Percentiles rank a stretch among this genome's conserved stretches.
Conservation (phyloP, 2,888 invertebrate species). For the Chirona hameri region DNA sequence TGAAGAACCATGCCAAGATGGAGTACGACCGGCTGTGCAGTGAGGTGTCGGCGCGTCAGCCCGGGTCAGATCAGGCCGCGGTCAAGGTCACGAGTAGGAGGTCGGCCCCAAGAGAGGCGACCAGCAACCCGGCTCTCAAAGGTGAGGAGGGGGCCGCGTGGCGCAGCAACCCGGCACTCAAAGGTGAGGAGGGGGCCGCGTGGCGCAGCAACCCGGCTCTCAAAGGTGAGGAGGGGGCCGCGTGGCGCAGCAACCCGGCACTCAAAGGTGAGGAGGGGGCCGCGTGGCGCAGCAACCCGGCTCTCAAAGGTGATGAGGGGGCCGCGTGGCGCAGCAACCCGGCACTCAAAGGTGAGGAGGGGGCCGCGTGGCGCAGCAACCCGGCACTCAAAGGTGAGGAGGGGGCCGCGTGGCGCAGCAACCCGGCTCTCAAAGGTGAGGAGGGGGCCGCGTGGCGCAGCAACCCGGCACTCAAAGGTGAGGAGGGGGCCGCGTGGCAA, state of each 20-base stretch:
- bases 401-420: no score
- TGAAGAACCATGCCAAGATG: slow-evolving; percentile 89
- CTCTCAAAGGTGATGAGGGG: slow-evolving; percentile 5
- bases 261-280: slow-evolving; percentile 23
- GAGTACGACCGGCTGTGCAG: slow-evolving; percentile 64
- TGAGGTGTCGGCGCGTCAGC: slow-evolving; percentile 44
- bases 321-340: no score
- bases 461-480: slow-evolving; percentile 26
- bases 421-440: slow-evolving; percentile 27
- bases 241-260: slow-evolving; percentile 25
- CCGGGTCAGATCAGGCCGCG: slow-evolving; percentile 1
- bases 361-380: no score
- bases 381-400: slow-evolving; percentile 25
- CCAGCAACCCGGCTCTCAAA: slow-evolving; percentile 23
- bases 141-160: slow-evolving; percentile 23
- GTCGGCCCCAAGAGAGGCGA: not conserved
- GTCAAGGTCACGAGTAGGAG: not conserved
- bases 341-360: slow-evolving; percentile 10
- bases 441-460: no score
- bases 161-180: not conserved
- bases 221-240: slow-evolving; percentile 23
- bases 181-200: not conserved
- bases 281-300: slow-evolving; percentile 28
- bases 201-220: slow-evolving; percentile 23
- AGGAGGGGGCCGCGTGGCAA: no score